Evolutionary conservation across 2,113 vertebrate genomes (phyloP).

Genomic region (Periophthalmus modestus): DNA sequence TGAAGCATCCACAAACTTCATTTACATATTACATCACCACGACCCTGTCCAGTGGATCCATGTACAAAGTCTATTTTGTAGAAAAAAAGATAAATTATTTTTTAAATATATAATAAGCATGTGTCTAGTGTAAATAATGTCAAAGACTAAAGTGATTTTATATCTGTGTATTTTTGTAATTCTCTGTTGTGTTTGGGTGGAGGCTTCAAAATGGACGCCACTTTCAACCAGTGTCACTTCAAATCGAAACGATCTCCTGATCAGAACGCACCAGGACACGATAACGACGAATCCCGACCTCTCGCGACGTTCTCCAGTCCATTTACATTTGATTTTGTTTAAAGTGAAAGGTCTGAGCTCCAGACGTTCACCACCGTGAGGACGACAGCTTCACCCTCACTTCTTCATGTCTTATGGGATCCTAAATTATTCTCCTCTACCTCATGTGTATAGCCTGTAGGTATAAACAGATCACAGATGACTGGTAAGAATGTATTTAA

Average conservation of each 20-base stretch:
- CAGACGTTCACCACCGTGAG: constrained; percentile 64
- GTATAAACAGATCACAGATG: constrained; percentile 97
- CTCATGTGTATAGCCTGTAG: constrained; percentile 99
- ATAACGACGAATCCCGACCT: constrained; percentile 26
- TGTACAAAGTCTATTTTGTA: constrained; percentile 78
- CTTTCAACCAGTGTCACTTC: constrained; percentile 52
- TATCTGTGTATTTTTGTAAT: constrained; percentile 66
- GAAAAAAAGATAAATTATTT: constrained; percentile 83
- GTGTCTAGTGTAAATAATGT: constrained; percentile 81
- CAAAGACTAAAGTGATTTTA: constrained; percentile 77
- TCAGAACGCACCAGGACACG: constrained; percentile 17
- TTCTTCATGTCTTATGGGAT: constrained; percentile 88
- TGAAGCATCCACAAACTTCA: not conserved
- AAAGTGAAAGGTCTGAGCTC: constrained; percentile 59
- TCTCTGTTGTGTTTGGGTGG: constrained; percentile 68
- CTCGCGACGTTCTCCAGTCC: constrained; percentile 53
- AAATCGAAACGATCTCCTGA: constrained; percentile 65
- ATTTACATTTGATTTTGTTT: constrained; percentile 12
- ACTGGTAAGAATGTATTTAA: constrained; percentile 99
- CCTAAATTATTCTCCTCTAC: constrained; percentile 98
- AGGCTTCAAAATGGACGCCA: constrained; percentile 65
- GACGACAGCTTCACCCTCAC: constrained; percentile 81
- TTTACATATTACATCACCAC: not conserved
- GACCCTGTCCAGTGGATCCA: constrained; percentile 62
- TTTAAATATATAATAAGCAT: constrained; percentile 79